phyloP scores from a whole-genome alignment of 2,888 invertebrate species.

The Oscheius sp. region DNA sequence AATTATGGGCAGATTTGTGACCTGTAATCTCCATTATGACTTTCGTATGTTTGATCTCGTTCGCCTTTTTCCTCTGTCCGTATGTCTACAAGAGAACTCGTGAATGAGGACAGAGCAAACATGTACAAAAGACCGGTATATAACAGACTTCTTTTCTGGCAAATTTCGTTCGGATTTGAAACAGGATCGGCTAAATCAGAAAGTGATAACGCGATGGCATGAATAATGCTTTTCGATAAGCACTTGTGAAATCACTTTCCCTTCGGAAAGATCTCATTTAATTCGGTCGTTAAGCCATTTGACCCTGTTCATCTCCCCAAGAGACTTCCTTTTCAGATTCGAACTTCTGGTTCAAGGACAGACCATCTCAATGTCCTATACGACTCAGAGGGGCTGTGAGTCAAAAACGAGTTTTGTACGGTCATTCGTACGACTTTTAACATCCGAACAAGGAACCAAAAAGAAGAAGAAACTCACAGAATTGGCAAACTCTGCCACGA shows the following conservation, averaged over 20 bases:
- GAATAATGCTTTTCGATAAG: too few species aligned
- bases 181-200: background rate
- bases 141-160: background rate
- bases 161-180: background rate
- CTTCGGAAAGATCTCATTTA: too few species aligned
- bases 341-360: too few species aligned
- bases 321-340: background rate
- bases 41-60: constrained; percentile 4
- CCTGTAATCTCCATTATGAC: constrained; percentile 42
- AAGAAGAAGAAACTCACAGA: constrained; percentile 46
- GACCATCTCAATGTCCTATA: too few species aligned
- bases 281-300: background rate
- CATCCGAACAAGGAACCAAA: background rate
- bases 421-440: background rate
- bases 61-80: background rate
- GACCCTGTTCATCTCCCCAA: background rate
- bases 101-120: too few species aligned
- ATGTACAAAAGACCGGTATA: background rate
- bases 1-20: constrained; percentile 70
- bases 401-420: constrained; percentile 1
- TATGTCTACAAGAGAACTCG: background rate
- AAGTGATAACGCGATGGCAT: background rate
- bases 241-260: too few species aligned
- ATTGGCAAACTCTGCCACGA: constrained; percentile 70
- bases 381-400: too few species aligned